Percentiles rank a stretch among this genome's conserved stretches.
phyloP scores from a whole-genome alignment of 2,113 vertebrate species.

The Esox niger region DNA sequence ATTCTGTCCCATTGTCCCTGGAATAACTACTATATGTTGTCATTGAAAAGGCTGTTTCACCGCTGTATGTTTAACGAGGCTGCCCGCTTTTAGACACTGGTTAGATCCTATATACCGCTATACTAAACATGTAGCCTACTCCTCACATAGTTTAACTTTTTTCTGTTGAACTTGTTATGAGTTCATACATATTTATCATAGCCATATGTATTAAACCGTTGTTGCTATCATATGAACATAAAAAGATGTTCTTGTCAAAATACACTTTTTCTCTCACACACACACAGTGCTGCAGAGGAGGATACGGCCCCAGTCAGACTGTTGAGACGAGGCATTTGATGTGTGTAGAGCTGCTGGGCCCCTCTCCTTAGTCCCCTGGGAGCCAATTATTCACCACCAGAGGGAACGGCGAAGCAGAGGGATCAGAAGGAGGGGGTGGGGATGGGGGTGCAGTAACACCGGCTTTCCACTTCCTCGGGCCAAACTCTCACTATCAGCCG shows the following conservation, averaged over 20 bases:
- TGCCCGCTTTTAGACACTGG: too few species aligned
- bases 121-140: too few species aligned
- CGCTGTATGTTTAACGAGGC: too few species aligned
- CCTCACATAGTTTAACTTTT: too few species aligned
- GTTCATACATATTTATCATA: too few species aligned
- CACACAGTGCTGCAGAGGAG: not conserved
- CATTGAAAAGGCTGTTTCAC: too few species aligned
- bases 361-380: constrained; percentile 11
- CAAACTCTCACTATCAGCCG: not conserved
- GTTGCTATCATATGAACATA: too few species aligned
- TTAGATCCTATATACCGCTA: too few species aligned
- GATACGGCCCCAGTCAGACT: not conserved
- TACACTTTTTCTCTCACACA: not conserved
- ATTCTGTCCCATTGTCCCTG: too few species aligned
- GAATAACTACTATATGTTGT: too few species aligned
- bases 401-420: not conserved
- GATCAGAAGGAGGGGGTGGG: not conserved
- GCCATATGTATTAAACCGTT: too few species aligned
- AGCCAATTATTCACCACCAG: constrained; percentile 27
- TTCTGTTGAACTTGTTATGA: too few species aligned
- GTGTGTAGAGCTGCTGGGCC: constrained; percentile 4
- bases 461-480: not conserved
- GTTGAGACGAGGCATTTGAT: not conserved
- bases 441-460: not conserved
- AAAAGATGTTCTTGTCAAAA: not conserved